Evolutionary conservation across 2,113 vertebrate species (phyloP), one percentile per base, ranked within the genome.

Genomic region (Notothenia rossii): DNA sequence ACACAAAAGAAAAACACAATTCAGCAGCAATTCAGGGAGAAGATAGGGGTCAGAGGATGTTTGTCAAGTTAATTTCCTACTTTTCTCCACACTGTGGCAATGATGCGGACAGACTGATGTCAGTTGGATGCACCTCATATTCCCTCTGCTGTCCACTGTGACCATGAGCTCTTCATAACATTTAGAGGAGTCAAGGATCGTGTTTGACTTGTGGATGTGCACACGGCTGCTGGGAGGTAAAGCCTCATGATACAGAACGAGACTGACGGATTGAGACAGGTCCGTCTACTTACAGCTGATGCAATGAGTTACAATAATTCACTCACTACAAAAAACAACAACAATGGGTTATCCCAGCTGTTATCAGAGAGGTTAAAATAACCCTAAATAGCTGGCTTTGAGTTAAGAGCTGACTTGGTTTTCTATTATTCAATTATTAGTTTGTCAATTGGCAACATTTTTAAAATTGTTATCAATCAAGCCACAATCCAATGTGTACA

Each of bases 161-260:
- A 83, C 65, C 70, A 4, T n/a, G 82, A 88, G 76, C 79, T 85
- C 80, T 80, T 91, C 71, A 73, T 78, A 85, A 72, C 50, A 54
- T 83, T 81, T 79, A 81, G 46, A 81, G 66, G 71, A 68, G 67
- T 65, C 71, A 64, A 87, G 79, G 66, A 83, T 63, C 65, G 7
- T 15, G 51, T 15, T 61, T 63, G 72, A 85, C 72, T 61, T 60
- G 65, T 72, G 65, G 72, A 77, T 73, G 72, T 79, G 53, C 5
- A 50, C 59, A 22, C 54, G 36, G 69, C 60, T 55, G 17, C 2
- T 4, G 22, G 60, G 69, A 85, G 68, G 73, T 61, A 60, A 63
- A 55, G 14, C 46, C 36, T 72, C 61, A 60, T 51, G 20, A 67
- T 40, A 50, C 60, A 70, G 58, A 81, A 45, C 29, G 18, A 48